These are phyloP conservation scores for Sinopyrophorus schimmeli DNA, from an alignment of 2,888 invertebrate species.

Conservation along the genomic window DNA sequence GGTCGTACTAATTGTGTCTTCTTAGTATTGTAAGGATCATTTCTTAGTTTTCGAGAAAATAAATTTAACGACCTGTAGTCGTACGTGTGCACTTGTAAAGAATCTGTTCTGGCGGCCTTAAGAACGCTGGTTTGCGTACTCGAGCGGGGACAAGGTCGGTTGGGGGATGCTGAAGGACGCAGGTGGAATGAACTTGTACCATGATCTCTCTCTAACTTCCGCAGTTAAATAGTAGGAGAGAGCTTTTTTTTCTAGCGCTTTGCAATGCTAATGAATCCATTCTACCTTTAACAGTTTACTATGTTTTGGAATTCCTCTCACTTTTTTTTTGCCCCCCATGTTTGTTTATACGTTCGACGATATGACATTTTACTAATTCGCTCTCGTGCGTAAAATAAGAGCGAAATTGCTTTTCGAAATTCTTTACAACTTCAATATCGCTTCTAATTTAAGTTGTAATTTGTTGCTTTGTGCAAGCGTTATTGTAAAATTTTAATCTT, in stretches of 20 bases:
- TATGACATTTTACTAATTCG: no score
- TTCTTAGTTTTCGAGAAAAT: no score
- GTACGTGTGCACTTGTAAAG: conserved; percentile 12
- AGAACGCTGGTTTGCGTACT: conserved; percentile 19
- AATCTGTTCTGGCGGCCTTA: conserved; percentile 9
- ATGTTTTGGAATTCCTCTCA: conserved; percentile 1
- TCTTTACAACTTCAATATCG: no score
- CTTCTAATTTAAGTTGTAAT: no score
- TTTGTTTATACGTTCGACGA: no score
- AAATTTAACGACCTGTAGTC: conserved; percentile 11
- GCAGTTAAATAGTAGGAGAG: conserved; percentile 25
- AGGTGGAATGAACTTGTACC: conserved; percentile 35
- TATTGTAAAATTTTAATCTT: no score
- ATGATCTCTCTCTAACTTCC: conserved; percentile 18
- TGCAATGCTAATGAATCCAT: conserved; percentile 22
- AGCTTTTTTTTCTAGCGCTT: conserved; percentile 24
- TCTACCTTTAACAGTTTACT: conserved; percentile 8
- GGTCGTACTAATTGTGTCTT: no score
- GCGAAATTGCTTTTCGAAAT: no score
- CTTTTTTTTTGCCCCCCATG: conserved; percentile 6
- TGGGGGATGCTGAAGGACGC: conserved; percentile 37
- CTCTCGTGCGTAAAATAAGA: no score
- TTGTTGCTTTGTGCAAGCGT: no score
- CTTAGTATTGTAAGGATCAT: no score
- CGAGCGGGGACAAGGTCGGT: conserved; percentile 33